Conservation (phyloP, 2,113 vertebrate genomes). For the Daphoenositta chrysoptera region DNA sequence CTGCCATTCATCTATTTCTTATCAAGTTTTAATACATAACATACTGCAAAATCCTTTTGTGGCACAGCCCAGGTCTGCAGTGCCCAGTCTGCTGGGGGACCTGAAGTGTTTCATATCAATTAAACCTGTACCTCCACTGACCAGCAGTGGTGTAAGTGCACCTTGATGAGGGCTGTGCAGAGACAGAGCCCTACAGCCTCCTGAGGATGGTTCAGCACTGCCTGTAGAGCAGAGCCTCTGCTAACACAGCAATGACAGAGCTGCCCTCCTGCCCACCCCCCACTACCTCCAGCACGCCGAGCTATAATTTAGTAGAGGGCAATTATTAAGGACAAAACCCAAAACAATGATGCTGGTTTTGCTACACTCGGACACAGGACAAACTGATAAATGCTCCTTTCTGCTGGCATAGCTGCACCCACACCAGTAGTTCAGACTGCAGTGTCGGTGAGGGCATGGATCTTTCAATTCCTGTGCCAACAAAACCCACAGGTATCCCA, state of each 20-base stretch:
- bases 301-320: not conserved
- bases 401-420: not conserved
- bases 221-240: not conserved
- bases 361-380: not conserved
- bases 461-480: not conserved
- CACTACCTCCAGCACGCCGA: not conserved
- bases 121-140: not conserved
- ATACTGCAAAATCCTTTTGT: not conserved
- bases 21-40: not conserved
- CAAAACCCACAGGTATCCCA: not conserved
- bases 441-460: rapidly evolving
- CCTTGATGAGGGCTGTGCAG: not conserved
- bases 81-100: not conserved
- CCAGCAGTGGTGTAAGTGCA: not conserved
- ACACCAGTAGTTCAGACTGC: not conserved
- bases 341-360: not conserved
- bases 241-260: not conserved
- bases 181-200: not conserved
- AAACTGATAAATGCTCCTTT: not conserved
- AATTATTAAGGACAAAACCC: not conserved
- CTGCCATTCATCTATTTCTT: not conserved
- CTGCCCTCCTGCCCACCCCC: not conserved
- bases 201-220: not conserved
- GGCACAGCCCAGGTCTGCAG: not conserved
- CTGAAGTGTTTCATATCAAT: not conserved